Conservation (phyloP, 2,888 invertebrate species). For the Celastrina argiolus region DNA sequence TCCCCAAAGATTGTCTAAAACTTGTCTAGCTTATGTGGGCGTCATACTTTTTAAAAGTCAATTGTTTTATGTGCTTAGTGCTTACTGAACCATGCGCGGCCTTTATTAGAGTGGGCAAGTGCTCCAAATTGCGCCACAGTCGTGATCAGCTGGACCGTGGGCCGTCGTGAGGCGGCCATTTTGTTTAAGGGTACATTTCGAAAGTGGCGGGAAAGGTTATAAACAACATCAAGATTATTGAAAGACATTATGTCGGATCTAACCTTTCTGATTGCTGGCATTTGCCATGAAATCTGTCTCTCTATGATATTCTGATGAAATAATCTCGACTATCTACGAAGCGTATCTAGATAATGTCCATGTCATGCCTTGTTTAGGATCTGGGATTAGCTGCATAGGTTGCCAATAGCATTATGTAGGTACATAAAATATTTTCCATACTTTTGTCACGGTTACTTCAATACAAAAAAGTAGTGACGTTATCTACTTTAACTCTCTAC, state of each 20-base stretch:
- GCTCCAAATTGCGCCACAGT: constrained; percentile 38
- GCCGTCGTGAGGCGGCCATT: constrained; percentile 28
- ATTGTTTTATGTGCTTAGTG: background rate
- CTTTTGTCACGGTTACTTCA: no score
- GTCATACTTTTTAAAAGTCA: background rate
- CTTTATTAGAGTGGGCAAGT: constrained; percentile 27
- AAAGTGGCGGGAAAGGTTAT: constrained; percentile 17
- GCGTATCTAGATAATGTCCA: background rate
- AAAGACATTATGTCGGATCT: background rate
- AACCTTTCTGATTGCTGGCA: constrained; percentile 5
- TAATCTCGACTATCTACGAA: background rate
- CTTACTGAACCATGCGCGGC: constrained; percentile 12
- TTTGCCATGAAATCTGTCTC: background rate
- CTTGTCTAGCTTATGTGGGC: no score
- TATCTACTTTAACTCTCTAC: no score
- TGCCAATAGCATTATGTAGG: no score
- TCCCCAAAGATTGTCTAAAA: no score
- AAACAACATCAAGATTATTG: background rate
- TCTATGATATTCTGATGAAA: background rate
- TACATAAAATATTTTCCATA: no score
- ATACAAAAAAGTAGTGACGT: no score
- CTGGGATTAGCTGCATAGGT: no score
- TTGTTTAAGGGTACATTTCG: constrained; percentile 23
- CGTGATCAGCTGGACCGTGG: constrained; percentile 44
- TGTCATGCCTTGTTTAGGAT: no score